Conservation (phyloP, 2,888 invertebrate genomes). For the Lasius fuliginosus region DNA sequence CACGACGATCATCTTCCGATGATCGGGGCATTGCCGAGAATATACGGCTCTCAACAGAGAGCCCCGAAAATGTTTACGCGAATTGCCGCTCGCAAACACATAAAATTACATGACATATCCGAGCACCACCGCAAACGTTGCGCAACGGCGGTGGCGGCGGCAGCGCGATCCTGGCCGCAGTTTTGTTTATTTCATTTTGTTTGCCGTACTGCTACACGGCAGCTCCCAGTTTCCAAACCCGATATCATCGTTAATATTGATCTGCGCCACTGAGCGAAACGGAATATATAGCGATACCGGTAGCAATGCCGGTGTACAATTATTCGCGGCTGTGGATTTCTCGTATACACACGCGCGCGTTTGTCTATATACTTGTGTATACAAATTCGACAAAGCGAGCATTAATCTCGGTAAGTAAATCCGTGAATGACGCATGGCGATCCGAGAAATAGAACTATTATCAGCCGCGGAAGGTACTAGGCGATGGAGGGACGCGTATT, state of each 20-base stretch:
- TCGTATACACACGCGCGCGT: conserved; percentile 35
- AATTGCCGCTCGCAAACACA: conserved; percentile 74
- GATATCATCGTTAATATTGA: conserved; percentile 77
- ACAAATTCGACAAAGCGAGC: conserved; percentile 56
- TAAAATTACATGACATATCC: conserved; percentile 75
- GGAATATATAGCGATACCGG: conserved; percentile 60
- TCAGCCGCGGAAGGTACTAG: conserved; percentile 43
- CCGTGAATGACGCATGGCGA: conserved; percentile 63
- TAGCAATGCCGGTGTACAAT: conserved; percentile 67
- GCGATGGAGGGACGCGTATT: conserved; percentile 43
- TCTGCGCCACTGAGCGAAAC: conserved; percentile 65
- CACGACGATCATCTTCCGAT: conserved; percentile 50
- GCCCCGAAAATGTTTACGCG: conserved; percentile 74
- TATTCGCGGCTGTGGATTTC: conserved; percentile 56
- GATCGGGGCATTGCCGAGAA: conserved; percentile 70
- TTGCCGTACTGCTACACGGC: conserved; percentile 65
- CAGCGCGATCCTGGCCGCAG: conserved; percentile 53
- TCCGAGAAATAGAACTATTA: conserved; percentile 68
- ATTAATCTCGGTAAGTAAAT: conserved; percentile 72
- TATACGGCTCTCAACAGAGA: conserved; percentile 61
- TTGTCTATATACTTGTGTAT: conserved; percentile 12
- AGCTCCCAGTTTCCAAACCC: conserved; percentile 67
- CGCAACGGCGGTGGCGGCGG: conserved; percentile 37
- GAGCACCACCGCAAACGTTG: conserved; percentile 66
- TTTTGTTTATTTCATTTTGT: conserved; percentile 78